These are phyloP conservation scores for Xanthorhoe spadicearia DNA, from an alignment of 2,888 invertebrate genomes.

Conservation along the genomic window DNA sequence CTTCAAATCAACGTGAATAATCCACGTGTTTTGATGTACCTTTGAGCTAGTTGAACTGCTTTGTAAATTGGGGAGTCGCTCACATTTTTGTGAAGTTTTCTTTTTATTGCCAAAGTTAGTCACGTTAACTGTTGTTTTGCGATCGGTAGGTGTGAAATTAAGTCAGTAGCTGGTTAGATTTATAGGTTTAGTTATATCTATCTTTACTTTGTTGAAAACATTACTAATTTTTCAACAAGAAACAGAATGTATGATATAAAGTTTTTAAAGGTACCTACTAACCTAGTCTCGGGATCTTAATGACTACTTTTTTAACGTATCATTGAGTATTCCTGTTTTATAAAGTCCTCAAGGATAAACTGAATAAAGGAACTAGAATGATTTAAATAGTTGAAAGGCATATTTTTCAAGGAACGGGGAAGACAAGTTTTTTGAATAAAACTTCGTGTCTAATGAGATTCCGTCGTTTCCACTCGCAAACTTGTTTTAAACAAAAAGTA, in stretches of 20 bases:
- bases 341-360: not conserved
- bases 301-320: too few relatives aligned
- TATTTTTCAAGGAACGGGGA: not conserved
- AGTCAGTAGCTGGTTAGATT: constrained; percentile 11
- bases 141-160: constrained; percentile 23
- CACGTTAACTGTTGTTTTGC: constrained; percentile 15
- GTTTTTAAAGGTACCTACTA: too few relatives aligned
- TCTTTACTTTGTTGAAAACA: too few relatives aligned
- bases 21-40: constrained; percentile 49
- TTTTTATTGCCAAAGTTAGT: constrained; percentile 28
- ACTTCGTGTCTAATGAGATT: constrained; percentile 5
- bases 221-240: too few relatives aligned
- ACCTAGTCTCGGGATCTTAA: too few relatives aligned
- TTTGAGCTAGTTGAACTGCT: constrained; percentile 21
- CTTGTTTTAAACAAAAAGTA: constrained; percentile 14
- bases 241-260: too few relatives aligned
- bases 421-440: not conserved
- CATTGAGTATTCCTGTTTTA: not conserved
- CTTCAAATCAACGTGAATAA: constrained; percentile 61
- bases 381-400: not conserved
- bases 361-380: not conserved
- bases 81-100: constrained; percentile 24
- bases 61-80: constrained; percentile 25
- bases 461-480: not conserved
- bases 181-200: constrained; percentile 3